Percentiles rank a stretch among this genome's conserved stretches.
phyloP scores from a whole-genome alignment of 30 jellyfish, hydroid and myxozoan genomes.

The Pseudorhiza aurosa region DNA sequence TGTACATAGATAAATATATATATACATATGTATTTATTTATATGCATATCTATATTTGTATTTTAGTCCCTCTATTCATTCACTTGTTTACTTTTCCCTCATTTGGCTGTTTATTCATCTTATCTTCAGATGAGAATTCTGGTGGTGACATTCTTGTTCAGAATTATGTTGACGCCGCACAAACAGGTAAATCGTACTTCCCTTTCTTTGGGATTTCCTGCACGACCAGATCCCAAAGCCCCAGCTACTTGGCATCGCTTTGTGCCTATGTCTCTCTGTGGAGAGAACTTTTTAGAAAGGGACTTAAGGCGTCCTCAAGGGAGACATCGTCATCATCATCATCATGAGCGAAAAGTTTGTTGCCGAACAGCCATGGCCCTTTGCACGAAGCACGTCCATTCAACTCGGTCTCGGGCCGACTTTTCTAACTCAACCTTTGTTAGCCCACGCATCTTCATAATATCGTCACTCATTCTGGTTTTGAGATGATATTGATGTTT shows the following conservation, averaged over 20 bases:
- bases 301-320: no score
- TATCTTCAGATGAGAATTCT: slow-evolving; percentile 30
- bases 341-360: no score
- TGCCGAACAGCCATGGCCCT: slow-evolving; percentile 7
- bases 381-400: neutral
- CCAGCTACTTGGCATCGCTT: no score
- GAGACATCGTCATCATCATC: no score
- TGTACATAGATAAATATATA: no score
- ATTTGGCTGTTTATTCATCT: neutral
- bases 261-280: no score
- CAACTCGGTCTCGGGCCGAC: neutral
- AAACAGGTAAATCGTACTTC: slow-evolving; percentile 33
- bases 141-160: slow-evolving; percentile 71
- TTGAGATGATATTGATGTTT: no score
- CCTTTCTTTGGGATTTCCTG: neutral
- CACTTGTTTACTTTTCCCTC: neutral
- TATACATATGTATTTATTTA: no score
- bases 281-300: no score
- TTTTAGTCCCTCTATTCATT: neutral
- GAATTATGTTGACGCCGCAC: slow-evolving; percentile 73
- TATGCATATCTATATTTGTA: neutral
- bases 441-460: neutral
- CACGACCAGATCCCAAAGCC: no score
- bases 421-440: neutral
- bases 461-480: no score